Percentiles rank a stretch among this genome's conserved stretches.
These are phyloP conservation scores for Magallana gigas DNA, from an alignment of 1,140 invertebrate genomes.

Conservation along the genomic window DNA sequence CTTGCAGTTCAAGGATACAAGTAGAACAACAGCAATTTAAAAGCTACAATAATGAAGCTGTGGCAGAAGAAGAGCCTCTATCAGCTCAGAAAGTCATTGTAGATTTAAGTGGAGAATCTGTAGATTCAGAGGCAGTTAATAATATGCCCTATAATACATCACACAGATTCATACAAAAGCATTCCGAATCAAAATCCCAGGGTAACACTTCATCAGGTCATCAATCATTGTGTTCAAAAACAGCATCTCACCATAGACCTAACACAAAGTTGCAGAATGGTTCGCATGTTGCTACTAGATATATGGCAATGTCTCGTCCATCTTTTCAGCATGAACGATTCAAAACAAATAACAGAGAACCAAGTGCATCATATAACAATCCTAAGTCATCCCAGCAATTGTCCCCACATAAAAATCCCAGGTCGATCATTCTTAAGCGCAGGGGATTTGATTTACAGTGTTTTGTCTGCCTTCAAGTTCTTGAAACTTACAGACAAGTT, in stretches of 20 bases:
- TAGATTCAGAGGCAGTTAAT: not conserved
- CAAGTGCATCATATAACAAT: not conserved
- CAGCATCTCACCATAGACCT: not conserved
- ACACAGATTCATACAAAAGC: not conserved
- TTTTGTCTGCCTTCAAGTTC: constrained; percentile 27
- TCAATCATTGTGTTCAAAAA: not conserved
- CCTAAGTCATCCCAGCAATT: not conserved
- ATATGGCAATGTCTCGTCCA: not conserved
- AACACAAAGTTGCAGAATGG: not conserved
- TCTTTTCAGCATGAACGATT: not conserved
- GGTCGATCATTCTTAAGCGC: not conserved
- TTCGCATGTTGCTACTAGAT: not conserved
- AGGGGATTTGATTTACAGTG: constrained; percentile 22
- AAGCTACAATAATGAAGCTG: not conserved
- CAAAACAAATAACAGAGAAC: not conserved
- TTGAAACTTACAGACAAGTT: constrained; percentile 23
- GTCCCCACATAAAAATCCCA: not conserved
- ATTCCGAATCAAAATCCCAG: not conserved
- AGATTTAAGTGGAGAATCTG: not conserved
- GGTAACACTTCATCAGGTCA: not conserved
- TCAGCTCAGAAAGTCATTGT: not conserved
- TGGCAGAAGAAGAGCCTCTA: not conserved
- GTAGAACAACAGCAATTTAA: not conserved
- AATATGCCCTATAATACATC: not conserved
- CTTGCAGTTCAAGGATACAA: not conserved